Evolutionary conservation across 2,113 vertebrate genomes (phyloP), one percentile per base, ranked within the genome.

Genomic region (Peromyscus leucopus): DNA sequence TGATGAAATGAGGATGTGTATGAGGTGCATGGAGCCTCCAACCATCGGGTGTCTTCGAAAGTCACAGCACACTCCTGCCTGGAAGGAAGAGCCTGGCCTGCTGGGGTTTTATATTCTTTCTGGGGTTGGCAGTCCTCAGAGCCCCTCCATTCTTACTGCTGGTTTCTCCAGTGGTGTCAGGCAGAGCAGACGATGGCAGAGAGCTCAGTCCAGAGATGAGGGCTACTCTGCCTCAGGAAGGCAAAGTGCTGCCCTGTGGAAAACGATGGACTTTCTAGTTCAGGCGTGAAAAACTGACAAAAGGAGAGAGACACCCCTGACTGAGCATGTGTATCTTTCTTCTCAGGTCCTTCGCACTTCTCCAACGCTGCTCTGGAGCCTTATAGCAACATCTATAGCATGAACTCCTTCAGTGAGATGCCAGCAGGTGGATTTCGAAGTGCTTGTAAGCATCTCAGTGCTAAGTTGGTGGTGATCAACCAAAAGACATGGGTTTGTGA

Each of bases 21-120:
- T 51, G 36, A 89, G 80, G 51, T n/a, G 7, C 31, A 24, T 6
- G 74, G n/a, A 59, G 36, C 72, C 79, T 83, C 67, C 93, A 89
- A 74, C 24, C 24, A 65, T 3, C 48, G 48, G 61, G 12, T 33
- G 31, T 12, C 57, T 96, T 90, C 33, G 88, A 69, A 51, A 89
- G 78, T 57, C 36, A 57, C 2, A 48, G 1, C n/a, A 33, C 36
- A 1, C 0, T 0, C 36, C 36, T 33, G 11, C 24, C 65, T 3
- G 42, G 63, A 87, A 85, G 39, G 63, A 87, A 85, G 39, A 67
- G 0, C 67, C 57, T 4, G 36, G 51, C 13, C 22, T 36, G 33
- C 26, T 83, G 48, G 59, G 46, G n/a, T 24, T 74, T 51, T 22
- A 42, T 36, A 26, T 79, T 80, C 42, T 83, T 93, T 78, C 83